Evolutionary conservation across 2,113 vertebrate species (phyloP).

Genomic region (Sinocyclocheilus anshuiensis): DNA sequence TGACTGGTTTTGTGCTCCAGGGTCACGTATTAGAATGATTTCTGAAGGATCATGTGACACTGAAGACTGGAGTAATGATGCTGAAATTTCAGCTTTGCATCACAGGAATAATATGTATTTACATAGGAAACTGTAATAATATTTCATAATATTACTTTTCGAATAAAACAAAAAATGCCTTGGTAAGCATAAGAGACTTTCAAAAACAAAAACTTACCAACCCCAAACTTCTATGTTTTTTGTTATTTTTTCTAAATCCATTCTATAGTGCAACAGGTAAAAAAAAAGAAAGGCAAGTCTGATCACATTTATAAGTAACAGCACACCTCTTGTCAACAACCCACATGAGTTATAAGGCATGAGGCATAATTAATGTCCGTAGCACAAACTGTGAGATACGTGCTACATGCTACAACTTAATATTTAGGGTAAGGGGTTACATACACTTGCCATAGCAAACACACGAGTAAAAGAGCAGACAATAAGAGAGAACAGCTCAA

Average conservation of each 20-base stretch:
- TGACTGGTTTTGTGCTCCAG: no score
- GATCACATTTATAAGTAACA: background rate
- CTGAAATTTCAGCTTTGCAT: background rate
- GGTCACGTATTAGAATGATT: background rate
- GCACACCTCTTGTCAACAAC: background rate
- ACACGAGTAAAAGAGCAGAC: background rate
- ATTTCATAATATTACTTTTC: no score
- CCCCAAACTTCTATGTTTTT: no score
- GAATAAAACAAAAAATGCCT: no score
- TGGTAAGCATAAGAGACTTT: no score
- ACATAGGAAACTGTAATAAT: no score
- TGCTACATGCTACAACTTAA: background rate
- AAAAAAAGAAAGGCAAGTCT: background rate
- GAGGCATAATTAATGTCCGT: background rate
- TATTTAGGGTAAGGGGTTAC: background rate
- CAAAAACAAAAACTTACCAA: no score
- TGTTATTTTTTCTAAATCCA: no score
- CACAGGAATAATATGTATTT: no score
- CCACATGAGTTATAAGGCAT: background rate
- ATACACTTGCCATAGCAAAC: background rate
- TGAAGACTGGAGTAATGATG: background rate
- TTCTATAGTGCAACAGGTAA: background rate
- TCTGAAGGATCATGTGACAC: background rate
- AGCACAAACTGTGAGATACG: background rate
- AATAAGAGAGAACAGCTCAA: background rate